Evolutionary conservation across 1,140 invertebrate genomes (phyloP).

Genomic region (Reticulitermes speratus): DNA sequence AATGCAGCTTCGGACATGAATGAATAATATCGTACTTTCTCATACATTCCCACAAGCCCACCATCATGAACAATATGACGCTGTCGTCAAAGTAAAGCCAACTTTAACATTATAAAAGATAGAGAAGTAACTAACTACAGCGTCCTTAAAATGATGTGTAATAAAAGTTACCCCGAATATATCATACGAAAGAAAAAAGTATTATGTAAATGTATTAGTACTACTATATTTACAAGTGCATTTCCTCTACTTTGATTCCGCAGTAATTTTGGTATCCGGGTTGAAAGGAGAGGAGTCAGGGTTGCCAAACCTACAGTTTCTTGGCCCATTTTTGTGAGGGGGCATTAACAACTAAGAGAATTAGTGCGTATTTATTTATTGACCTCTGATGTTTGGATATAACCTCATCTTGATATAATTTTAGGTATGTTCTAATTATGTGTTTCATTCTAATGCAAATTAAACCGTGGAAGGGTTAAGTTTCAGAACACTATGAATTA

Average conservation of each 20-base stretch:
- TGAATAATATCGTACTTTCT: background rate
- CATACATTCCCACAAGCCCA: constrained; percentile 26
- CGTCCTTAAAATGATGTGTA: background rate
- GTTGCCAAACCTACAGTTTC: constrained; percentile 34
- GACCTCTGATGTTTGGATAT: background rate
- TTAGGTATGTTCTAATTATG: background rate
- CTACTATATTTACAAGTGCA: background rate
- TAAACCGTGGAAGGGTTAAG: constrained; percentile 21
- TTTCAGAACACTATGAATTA: constrained; percentile 9
- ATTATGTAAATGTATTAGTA: background rate
- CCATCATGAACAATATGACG: constrained; percentile 46
- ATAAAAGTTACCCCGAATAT: background rate
- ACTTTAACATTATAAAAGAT: background rate
- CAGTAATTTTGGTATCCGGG: constrained; percentile 35
- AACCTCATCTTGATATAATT: background rate
- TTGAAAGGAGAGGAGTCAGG: constrained; percentile 31
- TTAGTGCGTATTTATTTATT: background rate
- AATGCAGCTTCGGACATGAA: background rate
- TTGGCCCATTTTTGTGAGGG: background rate
- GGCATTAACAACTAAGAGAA: background rate
- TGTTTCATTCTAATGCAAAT: background rate
- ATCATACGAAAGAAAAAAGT: background rate
- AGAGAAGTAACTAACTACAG: background rate
- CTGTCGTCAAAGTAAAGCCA: constrained; percentile 38
- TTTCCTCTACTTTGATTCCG: constrained; percentile 22